Evolutionary conservation across 2,888 invertebrate genomes (phyloP), one percentile per base, ranked within the genome.

Genomic region (Cantharis flavilabris): DNA sequence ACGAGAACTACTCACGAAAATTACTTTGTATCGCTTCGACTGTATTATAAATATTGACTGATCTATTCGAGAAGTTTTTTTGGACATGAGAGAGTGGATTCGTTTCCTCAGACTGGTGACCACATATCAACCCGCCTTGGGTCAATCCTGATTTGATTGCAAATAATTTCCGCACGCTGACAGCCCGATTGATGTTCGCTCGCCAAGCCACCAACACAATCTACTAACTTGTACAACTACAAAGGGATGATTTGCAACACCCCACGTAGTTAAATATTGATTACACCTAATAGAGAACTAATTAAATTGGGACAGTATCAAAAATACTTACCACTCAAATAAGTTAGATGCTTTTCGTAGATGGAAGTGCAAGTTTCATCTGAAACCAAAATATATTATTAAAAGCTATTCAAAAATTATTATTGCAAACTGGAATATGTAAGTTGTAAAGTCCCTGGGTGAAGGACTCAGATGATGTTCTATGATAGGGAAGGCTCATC

Each of bases 1-100:
- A 33, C 62, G 69, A 67, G 49, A 70, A 73, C 76, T 76, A 76
- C 76, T 76, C 65, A 70, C 30, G 28, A 73, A 76, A 76, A 76
- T 76, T 76, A 73, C 76, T 49, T 72, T 69, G 18, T 49, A 49
- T 5, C 49, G n/a, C n/a, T 49, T 49, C 49, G n/a, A 49, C 49
- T 49, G 49, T 7, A 49, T 49, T 49, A 49, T 49, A 49, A 49
- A 49, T 49, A 49, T 49, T 49, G 49, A 49, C 49, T 49, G 49
- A 49, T 49, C 49, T 49, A 49, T 49, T 49, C n/a, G 49, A 49
- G 49, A 49, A 49, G n/a, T 7, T 49, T 49, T 28, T 49, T 49
- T 49, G 49, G n/a, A n/a, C 49, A 49, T 49, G 49, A n/a, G n/a
- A n/a, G 49, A 49, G n/a, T 5, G 13, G 49, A 49, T 7, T 49